Base-by-base conservation (phyloP, 2,888 invertebrate genomes). In the Steinernema scapterisci region DNA sequence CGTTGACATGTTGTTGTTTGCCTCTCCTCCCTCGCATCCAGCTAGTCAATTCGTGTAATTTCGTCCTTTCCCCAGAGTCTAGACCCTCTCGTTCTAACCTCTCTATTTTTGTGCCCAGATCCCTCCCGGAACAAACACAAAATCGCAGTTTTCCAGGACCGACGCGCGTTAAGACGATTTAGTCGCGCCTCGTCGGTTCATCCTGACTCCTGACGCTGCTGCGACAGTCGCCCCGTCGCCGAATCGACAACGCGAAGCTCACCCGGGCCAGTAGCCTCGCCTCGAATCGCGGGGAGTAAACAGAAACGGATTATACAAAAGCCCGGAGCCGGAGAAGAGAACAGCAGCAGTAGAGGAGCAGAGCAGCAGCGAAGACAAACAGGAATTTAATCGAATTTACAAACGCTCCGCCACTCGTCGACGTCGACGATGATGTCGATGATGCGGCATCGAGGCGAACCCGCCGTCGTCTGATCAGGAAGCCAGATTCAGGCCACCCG, bases 331-430 rank as follows among this genome's bases (percentile, higher is more conserved):
- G n/a, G n/a, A n/a, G n/a, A n/a, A n/a, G n/a, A n/a, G n/a, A n/a
- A n/a, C n/a, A n/a, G 38, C 5, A 38, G 38, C 38, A 38, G 38
- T 9, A 3, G 38, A 38, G 38, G n/a, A n/a, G n/a, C n/a, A 38
- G 38, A 31, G 25, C 16, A 63, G 21, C n/a, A 5, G 48, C 48
- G 48, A 48, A 31, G 31, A n/a, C 63, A 63, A 63, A 63, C 63
- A 63, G 31, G 63, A 63, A 63, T 63, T 63, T 63, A 63, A 63
- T 63, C 63, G 63, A 63, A 63, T 63, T 63, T 38, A 31, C 63
- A 38, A 38, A 38, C 38, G 38, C 27, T 27, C 63, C 48, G 38
- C 25, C 63, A 31, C 63, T 27, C 27, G 7, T 2, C 31, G 27
- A 16, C 63, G 31, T 31, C 38, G 63, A 11, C 38, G 63, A 31